Conservation (phyloP, 2,797 vertebrate species). For the Basileuterus tristriatus region DNA sequence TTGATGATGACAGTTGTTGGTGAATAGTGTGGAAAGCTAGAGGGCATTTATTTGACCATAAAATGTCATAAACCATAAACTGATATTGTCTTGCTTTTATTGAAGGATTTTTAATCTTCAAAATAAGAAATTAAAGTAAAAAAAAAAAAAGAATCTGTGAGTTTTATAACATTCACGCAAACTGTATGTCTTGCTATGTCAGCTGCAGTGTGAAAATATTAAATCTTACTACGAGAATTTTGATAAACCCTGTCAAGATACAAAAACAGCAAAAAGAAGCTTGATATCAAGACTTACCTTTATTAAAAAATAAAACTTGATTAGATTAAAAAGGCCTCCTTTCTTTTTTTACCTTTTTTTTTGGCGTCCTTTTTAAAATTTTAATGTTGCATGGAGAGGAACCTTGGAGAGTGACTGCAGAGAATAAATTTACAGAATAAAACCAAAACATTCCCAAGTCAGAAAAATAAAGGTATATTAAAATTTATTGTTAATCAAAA, state of each 20-base stretch:
- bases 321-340: no score
- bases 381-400: not conserved
- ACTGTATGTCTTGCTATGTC: not conserved
- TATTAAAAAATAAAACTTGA: no score
- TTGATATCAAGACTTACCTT: no score
- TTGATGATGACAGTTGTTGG: constrained; percentile 30
- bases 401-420: not conserved
- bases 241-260: not conserved
- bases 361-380: not conserved
- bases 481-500: not conserved
- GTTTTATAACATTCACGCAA: not conserved
- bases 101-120: not conserved
- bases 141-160: not conserved
- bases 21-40: constrained; percentile 5
- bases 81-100: not conserved
- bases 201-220: not conserved
- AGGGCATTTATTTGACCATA: constrained; percentile 48
- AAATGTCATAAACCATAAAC: constrained; percentile 47
- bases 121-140: not conserved
- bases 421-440: not conserved
- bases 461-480: not conserved
- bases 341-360: no score
- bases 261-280: not conserved
- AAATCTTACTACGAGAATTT: not conserved
- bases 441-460: not conserved